Conservation (phyloP, 2,113 vertebrate species). For the Phainopepla nitens region DNA sequence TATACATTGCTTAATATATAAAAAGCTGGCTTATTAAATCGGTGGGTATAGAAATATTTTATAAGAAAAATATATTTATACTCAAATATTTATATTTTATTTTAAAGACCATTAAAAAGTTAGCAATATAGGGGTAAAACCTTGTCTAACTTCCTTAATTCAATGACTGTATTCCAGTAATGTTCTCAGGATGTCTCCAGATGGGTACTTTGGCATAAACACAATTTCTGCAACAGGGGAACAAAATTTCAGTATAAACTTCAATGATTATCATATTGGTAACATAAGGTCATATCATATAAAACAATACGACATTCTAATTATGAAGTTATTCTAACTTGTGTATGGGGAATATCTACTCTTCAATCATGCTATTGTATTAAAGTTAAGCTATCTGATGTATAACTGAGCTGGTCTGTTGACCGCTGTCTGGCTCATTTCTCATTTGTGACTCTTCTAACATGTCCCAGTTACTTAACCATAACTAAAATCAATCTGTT, state of each 20-base stretch:
- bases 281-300: background rate
- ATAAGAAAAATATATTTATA: background rate
- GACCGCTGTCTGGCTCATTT: slow-evolving; percentile 2
- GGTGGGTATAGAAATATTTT: background rate
- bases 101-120: background rate
- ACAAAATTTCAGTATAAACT: background rate
- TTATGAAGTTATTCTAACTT: background rate
- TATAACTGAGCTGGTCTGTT: background rate
- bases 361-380: background rate
- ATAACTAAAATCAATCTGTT: background rate
- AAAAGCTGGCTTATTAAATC: background rate
- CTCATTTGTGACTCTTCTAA: background rate
- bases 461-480: background rate
- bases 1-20: background rate
- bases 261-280: background rate
- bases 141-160: background rate
- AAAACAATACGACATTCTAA: background rate
- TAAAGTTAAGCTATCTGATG: background rate
- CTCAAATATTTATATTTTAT: background rate
- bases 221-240: background rate
- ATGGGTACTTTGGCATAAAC: background rate
- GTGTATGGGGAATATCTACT: background rate
- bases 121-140: background rate
- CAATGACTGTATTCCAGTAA: background rate
- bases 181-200: background rate